Evolutionary conservation across 2,113 vertebrate species (phyloP), one percentile per base, ranked within the genome.

Genomic region (Notothenia rossii): DNA sequence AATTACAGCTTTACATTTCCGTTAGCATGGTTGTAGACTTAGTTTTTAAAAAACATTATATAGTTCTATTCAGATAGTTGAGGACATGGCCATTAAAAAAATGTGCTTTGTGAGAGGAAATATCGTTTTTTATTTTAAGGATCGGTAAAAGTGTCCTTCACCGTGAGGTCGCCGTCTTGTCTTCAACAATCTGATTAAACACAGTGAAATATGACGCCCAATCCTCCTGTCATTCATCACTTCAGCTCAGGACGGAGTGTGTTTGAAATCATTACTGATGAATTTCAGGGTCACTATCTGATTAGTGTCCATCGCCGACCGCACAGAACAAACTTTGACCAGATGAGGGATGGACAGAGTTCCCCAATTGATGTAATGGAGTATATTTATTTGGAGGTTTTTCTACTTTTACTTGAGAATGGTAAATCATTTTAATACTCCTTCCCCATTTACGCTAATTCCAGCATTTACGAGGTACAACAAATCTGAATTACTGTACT

Each of bases 221-320:
- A 8, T 45, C 62, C 18, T 68, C 29, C 50, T 1, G 55, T 33
- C 29, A 22, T 40, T 66, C 14, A 60, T 70, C 67, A 65, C 17
- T 20, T 73, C 63, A 43, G 12, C 51, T 69, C n/a, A 43, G 11
- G 40, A 69, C 13, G 48, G 54, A 63, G 48, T 55, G 58, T 11
- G 33, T 15, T 7, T 54, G 70, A 67, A 70, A 81, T 48, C 62
- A 10, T 60, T 20, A 29, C 61, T 60, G 73, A 81, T 81, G 45
- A 40, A 46, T 69, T 17, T 22, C 63, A 56, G 46, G 56, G 64
- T 63, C 70, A 25, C 12, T 17, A 48, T 75, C 20, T 51, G 56
- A 78, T 51, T 56, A 25, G 46, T 53, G 69, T 51, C 61, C 29
- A 11, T 66, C 29, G 25, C 13, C 25, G 25, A 55, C 50, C 36